These are phyloP conservation scores for Nemapogon koenigi DNA, from an alignment of 2,888 invertebrate species.

Conservation along the genomic window DNA sequence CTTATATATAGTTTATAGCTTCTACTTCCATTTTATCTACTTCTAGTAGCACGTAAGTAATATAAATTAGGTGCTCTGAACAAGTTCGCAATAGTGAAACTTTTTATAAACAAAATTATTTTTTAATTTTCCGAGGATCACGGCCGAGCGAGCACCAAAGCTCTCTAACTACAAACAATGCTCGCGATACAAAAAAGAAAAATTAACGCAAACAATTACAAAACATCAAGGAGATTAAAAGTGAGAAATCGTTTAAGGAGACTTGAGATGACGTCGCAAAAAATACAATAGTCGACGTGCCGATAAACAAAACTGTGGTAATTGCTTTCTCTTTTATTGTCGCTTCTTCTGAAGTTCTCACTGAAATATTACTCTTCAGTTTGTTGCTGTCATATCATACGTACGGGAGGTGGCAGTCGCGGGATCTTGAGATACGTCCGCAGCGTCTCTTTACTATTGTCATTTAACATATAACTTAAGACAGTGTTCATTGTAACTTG, in stretches of 20 bases:
- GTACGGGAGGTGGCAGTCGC: too few species aligned
- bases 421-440: too few species aligned
- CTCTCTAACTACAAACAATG: background rate
- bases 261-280: slow-evolving; percentile 2
- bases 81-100: slow-evolving; percentile 1
- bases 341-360: slow-evolving; percentile 1
- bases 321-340: slow-evolving; percentile 7
- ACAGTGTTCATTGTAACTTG: too few species aligned
- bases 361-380: slow-evolving; percentile 2
- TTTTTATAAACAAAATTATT: slow-evolving; percentile 4
- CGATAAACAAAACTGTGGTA: slow-evolving; percentile 7
- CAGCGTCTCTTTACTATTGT: too few species aligned
- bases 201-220: slow-evolving; percentile 8
- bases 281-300: slow-evolving; percentile 6
- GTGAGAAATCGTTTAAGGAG: slow-evolving; percentile 5
- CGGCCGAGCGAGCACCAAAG: slow-evolving; percentile 4
- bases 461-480: too few species aligned
- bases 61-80: too few species aligned
- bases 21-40: too few species aligned
- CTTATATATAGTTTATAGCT: too few species aligned
- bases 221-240: slow-evolving; percentile 8
- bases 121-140: slow-evolving; percentile 6
- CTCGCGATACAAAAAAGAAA: slow-evolving; percentile 3
- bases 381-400: too few species aligned
- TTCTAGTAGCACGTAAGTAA: too few species aligned